phyloP scores from a whole-genome alignment of 2,888 invertebrate species.

The Anthrax anthrax region DNA sequence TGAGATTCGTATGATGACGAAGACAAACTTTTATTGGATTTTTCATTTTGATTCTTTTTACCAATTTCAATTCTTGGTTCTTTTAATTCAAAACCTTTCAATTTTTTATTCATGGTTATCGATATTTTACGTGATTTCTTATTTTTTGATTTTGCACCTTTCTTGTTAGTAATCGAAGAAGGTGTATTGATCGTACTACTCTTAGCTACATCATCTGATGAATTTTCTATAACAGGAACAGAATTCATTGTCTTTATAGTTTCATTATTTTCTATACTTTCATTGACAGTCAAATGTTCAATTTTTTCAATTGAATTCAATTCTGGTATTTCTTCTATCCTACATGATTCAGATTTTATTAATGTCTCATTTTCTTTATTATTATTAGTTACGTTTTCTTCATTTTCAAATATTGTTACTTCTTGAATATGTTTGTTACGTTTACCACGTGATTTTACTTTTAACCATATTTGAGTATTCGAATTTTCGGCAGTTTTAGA shows the following conservation, averaged over 20 bases:
- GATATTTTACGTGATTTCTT: conserved; percentile 1
- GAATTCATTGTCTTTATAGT: too few species aligned
- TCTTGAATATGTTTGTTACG: conserved; percentile 5
- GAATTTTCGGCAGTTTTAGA: background rate
- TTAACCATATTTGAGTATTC: conserved; percentile 8
- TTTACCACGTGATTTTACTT: conserved; percentile 10
- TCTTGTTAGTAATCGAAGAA: too few species aligned
- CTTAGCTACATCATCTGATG: too few species aligned
- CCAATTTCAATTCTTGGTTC: background rate
- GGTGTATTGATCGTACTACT: too few species aligned
- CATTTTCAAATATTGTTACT: background rate
- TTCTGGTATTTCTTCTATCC: too few species aligned
- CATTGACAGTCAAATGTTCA: too few species aligned
- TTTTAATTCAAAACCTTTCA: conserved; percentile 2
- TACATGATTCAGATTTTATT: too few species aligned
- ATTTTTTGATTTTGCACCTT: background rate
- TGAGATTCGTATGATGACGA: background rate
- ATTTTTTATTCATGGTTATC: conserved; percentile 1
- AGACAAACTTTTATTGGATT: background rate
- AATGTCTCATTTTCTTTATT: too few species aligned
- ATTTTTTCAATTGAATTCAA: too few species aligned
- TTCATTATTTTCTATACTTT: too few species aligned
- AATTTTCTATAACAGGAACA: too few species aligned
- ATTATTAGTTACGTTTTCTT: too few species aligned
- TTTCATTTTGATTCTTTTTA: conserved; percentile 5